Conservation (phyloP, 2,888 invertebrate species). For the Oscheius sp. region DNA sequence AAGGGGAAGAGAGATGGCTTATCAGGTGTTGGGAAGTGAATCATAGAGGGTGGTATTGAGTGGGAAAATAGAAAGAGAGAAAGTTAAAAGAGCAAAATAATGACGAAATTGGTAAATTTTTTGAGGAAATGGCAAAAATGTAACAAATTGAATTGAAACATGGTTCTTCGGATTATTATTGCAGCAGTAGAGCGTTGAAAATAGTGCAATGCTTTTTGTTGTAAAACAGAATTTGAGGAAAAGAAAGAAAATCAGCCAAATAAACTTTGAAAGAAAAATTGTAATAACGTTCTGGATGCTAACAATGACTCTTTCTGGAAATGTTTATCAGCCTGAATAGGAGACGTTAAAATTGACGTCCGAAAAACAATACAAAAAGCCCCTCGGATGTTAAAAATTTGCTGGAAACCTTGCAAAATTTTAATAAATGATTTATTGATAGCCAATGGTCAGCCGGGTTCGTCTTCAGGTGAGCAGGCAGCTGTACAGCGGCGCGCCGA, state of each 20-base stretch:
- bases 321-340: too few relatives aligned
- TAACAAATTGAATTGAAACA: neutral
- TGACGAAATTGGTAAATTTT: too few relatives aligned
- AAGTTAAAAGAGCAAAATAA: too few relatives aligned
- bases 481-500: constrained; percentile 23
- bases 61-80: too few relatives aligned
- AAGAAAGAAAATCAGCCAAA: neutral
- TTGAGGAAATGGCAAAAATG: neutral
- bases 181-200: neutral
- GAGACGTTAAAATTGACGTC: too few relatives aligned
- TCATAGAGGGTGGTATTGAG: neutral
- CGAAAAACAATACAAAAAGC: neutral
- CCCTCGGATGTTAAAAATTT: neutral
- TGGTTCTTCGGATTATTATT: neutral
- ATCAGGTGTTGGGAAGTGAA: neutral
- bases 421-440: neutral
- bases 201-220: neutral
- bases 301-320: too few relatives aligned
- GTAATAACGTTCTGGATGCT: too few relatives aligned
- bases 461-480: constrained; percentile 20
- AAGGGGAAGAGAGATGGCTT: neutral
- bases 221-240: neutral
- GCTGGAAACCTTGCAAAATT: neutral
- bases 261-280: too few relatives aligned
- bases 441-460: constrained; percentile 3